phyloP scores from a whole-genome alignment of 1,140 invertebrate genomes.

The Papilio machaon region DNA sequence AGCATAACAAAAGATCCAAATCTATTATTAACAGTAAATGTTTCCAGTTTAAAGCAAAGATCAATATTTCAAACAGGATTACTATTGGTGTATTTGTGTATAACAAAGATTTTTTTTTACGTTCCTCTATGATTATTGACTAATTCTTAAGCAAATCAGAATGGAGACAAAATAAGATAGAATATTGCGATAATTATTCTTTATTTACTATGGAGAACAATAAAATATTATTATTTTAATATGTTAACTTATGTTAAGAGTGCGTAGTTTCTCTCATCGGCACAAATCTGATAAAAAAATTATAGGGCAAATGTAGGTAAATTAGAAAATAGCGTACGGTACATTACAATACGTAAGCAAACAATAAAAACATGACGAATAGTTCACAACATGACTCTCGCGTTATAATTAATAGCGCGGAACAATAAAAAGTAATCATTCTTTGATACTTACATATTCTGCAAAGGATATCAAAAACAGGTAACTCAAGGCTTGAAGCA shows the following conservation, averaged over 20 bases:
- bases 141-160: too few relatives aligned
- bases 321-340: conserved; percentile 35
- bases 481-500: conserved; percentile 58
- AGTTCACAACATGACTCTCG: conserved; percentile 5
- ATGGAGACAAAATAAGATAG: too few relatives aligned
- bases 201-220: neutral
- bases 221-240: neutral
- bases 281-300: conserved; percentile 40
- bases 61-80: too few relatives aligned
- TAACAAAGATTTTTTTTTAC: too few relatives aligned
- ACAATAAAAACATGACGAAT: conserved; percentile 27
- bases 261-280: conserved; percentile 46
- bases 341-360: neutral
- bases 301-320: conserved; percentile 51
- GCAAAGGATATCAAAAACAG: conserved; percentile 60
- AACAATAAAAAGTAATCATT: conserved; percentile 55
- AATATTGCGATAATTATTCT: too few relatives aligned
- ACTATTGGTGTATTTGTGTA: too few relatives aligned
- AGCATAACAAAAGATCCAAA: too few relatives aligned
- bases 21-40: too few relatives aligned
- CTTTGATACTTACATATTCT: conserved; percentile 63
- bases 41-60: too few relatives aligned
- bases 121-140: too few relatives aligned
- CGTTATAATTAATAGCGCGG: conserved; percentile 45
- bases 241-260: conserved; percentile 45